Conservation (phyloP, 2,797 vertebrate genomes). For the Sciaenops ocellatus region DNA sequence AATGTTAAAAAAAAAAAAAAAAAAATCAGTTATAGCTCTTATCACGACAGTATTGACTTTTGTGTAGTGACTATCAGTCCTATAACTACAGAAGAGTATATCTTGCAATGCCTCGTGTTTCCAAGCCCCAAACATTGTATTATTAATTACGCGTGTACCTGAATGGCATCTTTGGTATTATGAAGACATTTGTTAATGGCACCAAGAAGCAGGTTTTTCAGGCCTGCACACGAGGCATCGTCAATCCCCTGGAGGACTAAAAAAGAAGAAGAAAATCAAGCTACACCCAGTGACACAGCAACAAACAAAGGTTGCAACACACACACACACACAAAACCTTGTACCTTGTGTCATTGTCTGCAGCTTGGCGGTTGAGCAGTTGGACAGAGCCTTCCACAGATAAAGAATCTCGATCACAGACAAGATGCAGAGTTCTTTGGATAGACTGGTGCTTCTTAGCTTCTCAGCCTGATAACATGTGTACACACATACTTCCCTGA, state of each 20-base stretch:
- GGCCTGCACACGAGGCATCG: conserved; percentile 87
- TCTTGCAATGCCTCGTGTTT: background rate
- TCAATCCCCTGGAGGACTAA: conserved; percentile 93
- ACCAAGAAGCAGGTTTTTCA: conserved; percentile 96
- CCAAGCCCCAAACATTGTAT: background rate
- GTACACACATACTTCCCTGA: background rate
- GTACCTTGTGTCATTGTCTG: conserved; percentile 96
- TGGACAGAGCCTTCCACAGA: conserved; percentile 97
- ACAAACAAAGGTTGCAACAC: background rate
- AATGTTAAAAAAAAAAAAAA: rapidly evolving
- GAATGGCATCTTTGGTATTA: conserved; percentile 93
- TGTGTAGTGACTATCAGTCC: background rate
- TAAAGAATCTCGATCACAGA: conserved; percentile 97
- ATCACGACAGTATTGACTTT: background rate
- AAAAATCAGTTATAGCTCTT: background rate
- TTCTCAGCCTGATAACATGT: conserved; percentile 88
- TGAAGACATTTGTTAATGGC: conserved; percentile 96
- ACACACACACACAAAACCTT: background rate
- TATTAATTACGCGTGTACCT: conserved; percentile 82
- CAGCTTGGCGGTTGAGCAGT: conserved; percentile 94
- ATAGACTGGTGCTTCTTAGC: conserved; percentile 89
- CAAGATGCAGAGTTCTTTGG: conserved; percentile 92
- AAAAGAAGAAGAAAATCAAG: conserved; percentile 20
- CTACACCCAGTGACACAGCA: background rate
- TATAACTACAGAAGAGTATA: background rate